phyloP scores from a whole-genome alignment of 2,113 vertebrate genomes.

The Ahaetulla prasina region DNA sequence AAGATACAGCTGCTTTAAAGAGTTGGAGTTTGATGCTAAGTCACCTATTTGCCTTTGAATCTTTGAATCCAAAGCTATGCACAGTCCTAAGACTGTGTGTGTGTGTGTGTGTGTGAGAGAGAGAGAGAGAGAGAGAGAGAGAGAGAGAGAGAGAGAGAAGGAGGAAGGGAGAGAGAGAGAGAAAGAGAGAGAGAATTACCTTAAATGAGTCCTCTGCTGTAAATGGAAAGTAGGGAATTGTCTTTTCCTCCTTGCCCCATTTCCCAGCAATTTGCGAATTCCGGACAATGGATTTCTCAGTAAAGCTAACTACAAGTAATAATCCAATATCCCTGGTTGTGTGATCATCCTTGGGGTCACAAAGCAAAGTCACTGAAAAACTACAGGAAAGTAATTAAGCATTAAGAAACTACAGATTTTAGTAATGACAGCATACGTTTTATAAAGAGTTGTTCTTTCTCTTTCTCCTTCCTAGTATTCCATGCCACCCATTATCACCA shows the following conservation, averaged over 20 bases:
- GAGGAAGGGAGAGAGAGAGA: no score
- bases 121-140: no score
- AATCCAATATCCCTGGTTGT: slow-evolving; percentile 77
- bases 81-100: background rate
- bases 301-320: slow-evolving; percentile 79
- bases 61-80: background rate
- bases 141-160: no score
- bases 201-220: slow-evolving; percentile 82
- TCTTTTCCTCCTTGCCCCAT: slow-evolving; percentile 82
- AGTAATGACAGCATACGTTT: background rate
- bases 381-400: slow-evolving; percentile 55
- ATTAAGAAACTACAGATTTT: background rate
- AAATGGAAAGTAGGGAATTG: slow-evolving; percentile 85
- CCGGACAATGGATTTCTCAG: slow-evolving; percentile 77
- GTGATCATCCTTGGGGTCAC: slow-evolving; percentile 61
- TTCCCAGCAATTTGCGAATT: slow-evolving; percentile 79
- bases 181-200: slow-evolving; percentile 61
- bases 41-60: background rate
- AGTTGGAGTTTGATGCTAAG: background rate
- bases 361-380: slow-evolving; percentile 79
- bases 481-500: background rate
- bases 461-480: background rate
- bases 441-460: background rate
- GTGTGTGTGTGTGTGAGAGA: background rate
- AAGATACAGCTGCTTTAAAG: background rate